Percentiles rank a stretch among this genome's conserved stretches.
These are phyloP conservation scores for Campylomormyrus tamandua DNA, from an alignment of 2,113 vertebrate species.

Conservation along the genomic window DNA sequence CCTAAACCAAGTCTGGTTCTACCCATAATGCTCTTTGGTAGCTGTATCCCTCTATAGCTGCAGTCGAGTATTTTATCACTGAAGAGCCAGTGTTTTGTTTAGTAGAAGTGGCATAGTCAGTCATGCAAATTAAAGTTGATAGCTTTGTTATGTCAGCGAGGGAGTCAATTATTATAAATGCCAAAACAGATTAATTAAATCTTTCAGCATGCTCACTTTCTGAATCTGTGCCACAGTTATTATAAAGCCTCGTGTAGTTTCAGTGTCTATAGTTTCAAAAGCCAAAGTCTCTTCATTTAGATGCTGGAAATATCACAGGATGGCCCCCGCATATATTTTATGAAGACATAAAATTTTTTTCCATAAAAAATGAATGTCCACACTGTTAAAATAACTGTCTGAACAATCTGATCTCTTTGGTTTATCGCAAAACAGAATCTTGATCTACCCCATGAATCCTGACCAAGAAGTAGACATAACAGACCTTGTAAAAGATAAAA, in stretches of 20 bases:
- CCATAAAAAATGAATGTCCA: neutral
- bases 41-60: neutral
- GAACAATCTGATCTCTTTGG: neutral
- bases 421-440: slow-evolving; percentile 5
- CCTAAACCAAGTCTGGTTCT: neutral
- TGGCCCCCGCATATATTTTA: neutral
- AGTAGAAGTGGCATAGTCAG: neutral
- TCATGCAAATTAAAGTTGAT: neutral
- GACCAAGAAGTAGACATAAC: neutral
- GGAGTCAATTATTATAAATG: neutral
- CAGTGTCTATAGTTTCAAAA: neutral
- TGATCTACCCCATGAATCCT: neutral
- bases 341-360: neutral
- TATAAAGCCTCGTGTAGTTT: neutral
- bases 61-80: neutral
- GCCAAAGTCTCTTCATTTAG: neutral
- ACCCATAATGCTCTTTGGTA: neutral
- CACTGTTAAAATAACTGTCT: neutral
- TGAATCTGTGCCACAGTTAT: neutral
- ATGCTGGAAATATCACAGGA: neutral
- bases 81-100: neutral
- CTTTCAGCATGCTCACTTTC: neutral
- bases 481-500: slow-evolving; percentile 8
- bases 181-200: neutral
- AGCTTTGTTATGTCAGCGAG: neutral